These are phyloP conservation scores for Corythaixoides concolor DNA, from an alignment of 2,113 vertebrate species.

Conservation along the genomic window DNA sequence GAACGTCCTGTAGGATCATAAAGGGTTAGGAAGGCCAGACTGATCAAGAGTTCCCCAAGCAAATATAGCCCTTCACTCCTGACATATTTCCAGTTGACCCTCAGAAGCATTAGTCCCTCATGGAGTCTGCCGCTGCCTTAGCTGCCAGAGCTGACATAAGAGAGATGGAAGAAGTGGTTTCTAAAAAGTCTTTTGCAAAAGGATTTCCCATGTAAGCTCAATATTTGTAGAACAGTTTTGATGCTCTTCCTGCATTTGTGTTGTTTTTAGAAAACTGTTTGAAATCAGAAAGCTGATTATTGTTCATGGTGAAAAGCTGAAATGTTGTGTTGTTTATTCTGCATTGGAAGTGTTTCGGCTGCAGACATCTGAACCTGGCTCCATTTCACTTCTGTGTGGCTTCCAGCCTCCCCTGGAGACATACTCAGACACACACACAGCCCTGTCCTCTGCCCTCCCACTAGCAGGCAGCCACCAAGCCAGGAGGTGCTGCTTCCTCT, in stretches of 20 bases:
- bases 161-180: not conserved
- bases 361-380: conserved; percentile 49
- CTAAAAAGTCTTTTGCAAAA: not conserved
- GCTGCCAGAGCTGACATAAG: not conserved
- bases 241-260: not conserved
- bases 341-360: conserved; percentile 15
- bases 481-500: conserved; percentile 45
- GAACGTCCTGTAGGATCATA: not conserved
- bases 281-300: conserved; percentile 19
- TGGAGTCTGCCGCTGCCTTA: not conserved
- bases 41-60: not conserved
- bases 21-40: not conserved
- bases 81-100: not conserved
- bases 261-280: not conserved
- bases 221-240: not conserved
- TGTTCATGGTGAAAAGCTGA: not conserved
- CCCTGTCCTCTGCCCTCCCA: conserved; percentile 41
- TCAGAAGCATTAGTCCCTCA: not conserved
- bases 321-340: conserved; percentile 15
- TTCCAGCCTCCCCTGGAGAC: conserved; percentile 43
- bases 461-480: conserved; percentile 56
- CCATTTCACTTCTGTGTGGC: not conserved
- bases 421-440: not conserved
- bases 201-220: not conserved
- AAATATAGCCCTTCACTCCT: not conserved